A percentile compares a stretch with the other conserved stretches of the same genome.
Conservation (phyloP, 1,140 invertebrate genomes). For the Penaeus indicus region DNA sequence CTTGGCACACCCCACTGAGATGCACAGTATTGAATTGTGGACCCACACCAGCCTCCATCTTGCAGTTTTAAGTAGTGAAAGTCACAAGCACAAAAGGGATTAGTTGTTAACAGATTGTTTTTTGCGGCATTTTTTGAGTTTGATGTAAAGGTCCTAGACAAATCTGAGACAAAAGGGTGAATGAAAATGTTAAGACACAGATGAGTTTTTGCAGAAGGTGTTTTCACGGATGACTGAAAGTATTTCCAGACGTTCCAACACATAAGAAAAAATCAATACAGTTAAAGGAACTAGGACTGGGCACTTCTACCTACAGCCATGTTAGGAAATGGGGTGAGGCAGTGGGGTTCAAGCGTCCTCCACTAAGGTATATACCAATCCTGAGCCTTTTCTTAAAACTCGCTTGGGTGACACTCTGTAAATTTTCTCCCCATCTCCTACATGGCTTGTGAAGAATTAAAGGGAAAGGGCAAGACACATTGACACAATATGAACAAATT, state of each 20-base stretch:
- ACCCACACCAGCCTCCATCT: conserved; percentile 49
- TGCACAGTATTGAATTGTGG: conserved; percentile 36
- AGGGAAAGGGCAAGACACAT: conserved; percentile 54
- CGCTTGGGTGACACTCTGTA: neutral
- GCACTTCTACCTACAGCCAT: conserved; percentile 58
- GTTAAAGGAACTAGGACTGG: conserved; percentile 51
- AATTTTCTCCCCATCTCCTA: conserved; percentile 35
- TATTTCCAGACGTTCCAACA: conserved; percentile 60
- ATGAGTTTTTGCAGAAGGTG: conserved; percentile 52
- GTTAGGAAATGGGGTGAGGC: conserved; percentile 37
- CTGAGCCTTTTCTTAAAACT: neutral
- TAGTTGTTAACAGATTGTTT: conserved; percentile 57
- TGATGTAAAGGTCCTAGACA: conserved; percentile 49
- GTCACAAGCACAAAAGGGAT: conserved; percentile 57
- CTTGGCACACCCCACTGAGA: conserved; percentile 39
- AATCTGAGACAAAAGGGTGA: conserved; percentile 36
- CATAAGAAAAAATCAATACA: conserved; percentile 49
- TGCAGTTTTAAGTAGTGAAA: conserved; percentile 55
- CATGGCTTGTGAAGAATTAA: conserved; percentile 48
- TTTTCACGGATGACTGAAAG: conserved; percentile 60
- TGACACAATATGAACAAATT: conserved; percentile 64
- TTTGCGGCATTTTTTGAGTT: conserved; percentile 36
- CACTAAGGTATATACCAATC: conserved; percentile 23
- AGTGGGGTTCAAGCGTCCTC: conserved; percentile 38
- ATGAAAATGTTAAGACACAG: conserved; percentile 60